Evolutionary conservation across 2,113 vertebrate species (phyloP).

Genomic region (Globicephala melas): DNA sequence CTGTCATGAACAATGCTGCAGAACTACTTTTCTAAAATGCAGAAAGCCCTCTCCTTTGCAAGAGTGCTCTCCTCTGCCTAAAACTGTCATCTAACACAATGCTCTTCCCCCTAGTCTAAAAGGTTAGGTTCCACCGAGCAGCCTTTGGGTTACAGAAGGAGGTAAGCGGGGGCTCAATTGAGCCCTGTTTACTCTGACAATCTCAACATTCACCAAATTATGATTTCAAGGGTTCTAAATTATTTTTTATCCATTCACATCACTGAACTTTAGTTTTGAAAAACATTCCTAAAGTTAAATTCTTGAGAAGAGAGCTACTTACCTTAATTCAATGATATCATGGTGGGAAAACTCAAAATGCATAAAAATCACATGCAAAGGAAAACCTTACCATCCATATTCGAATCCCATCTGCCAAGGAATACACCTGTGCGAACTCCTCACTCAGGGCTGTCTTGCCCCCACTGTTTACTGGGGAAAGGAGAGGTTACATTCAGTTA

Average conservation of each 20-base stretch:
- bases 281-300: neutral
- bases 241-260: neutral
- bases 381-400: constrained; percentile 95
- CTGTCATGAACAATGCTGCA: neutral
- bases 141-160: neutral
- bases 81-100: neutral
- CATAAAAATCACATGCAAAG: neutral
- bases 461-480: constrained; percentile 87
- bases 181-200: neutral
- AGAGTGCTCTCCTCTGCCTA: neutral
- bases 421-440: constrained; percentile 92
- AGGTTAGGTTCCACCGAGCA: neutral
- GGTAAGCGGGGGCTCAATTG: neutral
- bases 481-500: constrained; percentile 47
- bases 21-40: neutral
- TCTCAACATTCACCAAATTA: neutral
- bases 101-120: neutral
- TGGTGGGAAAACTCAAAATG: neutral
- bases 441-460: constrained; percentile 88
- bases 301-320: neutral
- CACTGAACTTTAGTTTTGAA: neutral
- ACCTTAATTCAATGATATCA: neutral
- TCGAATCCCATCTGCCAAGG: constrained; percentile 93
- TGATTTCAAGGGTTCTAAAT: neutral
- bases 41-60: neutral